These are phyloP conservation scores for Acleris laterana DNA, from an alignment of 2,888 invertebrate species.

Conservation along the genomic window DNA sequence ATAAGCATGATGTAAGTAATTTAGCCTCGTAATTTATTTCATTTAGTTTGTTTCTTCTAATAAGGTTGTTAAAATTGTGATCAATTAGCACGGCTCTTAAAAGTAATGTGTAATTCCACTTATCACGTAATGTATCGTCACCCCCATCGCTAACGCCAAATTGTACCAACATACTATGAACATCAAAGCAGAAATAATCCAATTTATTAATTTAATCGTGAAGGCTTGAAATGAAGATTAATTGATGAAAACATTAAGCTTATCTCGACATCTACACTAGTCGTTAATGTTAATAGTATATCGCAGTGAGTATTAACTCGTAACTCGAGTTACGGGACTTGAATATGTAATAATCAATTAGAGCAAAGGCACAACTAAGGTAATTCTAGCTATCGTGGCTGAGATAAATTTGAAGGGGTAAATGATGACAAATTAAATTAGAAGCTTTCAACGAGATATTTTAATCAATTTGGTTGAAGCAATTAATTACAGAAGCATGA, in stretches of 20 bases:
- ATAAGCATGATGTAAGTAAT: too few relatives aligned
- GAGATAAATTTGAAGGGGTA: background rate
- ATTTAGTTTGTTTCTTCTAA: too few relatives aligned
- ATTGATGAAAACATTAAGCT: slow-evolving; percentile 38
- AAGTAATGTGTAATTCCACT: background rate
- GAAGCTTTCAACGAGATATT: too few relatives aligned
- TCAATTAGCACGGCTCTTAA: background rate
- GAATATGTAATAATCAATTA: slow-evolving; percentile 30
- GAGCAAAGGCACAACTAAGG: background rate
- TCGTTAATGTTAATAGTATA: slow-evolving; percentile 58
- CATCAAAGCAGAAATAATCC: slow-evolving; percentile 16
- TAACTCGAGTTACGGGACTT: slow-evolving; percentile 17
- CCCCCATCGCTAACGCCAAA: background rate
- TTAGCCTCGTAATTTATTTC: too few relatives aligned
- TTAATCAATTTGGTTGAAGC: too few relatives aligned
- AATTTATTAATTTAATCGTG: slow-evolving; percentile 31
- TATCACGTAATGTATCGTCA: background rate
- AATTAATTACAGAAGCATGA: too few relatives aligned
- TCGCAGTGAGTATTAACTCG: slow-evolving; percentile 15
- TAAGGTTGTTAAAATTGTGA: too few relatives aligned
- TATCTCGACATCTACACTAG: slow-evolving; percentile 55
- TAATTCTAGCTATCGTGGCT: background rate
- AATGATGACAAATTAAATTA: background rate
- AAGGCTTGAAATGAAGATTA: slow-evolving; percentile 40
- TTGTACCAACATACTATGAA: background rate